Evolutionary conservation across 2,888 invertebrate species (phyloP), one percentile per base, ranked within the genome.

Genomic region (Melinopterus prodromus): DNA sequence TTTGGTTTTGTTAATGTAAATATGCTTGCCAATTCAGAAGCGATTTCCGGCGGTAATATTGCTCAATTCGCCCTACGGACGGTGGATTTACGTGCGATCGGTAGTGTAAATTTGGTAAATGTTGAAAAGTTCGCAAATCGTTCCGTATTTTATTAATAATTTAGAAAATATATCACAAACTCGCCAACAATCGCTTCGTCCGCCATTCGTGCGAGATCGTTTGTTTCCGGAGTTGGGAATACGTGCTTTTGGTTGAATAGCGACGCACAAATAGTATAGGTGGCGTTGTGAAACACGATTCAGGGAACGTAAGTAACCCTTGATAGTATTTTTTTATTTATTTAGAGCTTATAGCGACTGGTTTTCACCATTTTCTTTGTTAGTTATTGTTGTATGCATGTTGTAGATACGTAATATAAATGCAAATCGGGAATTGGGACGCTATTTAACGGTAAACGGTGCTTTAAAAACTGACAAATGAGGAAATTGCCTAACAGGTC

Each of bases 231-330:
- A 84, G 85, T 84, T 85, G 85, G 86, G 87, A 87, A 87, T 90
- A 89, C 90, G 90, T 90, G 90, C 90, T 89, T 89, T 89, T 87
- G 87, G 87, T 87, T 86, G 86, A 87, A 86, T 86, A 88, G 86
- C 88, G 89, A 88, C 88, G 89, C 89, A 83, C 80, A 88, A 86
- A 88, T 88, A 85, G 87, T 86, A 87, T 90, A 90, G 90, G 89
- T 90, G 90, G 90, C 90, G 90, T 89, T 85, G 85, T 85, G 84
- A 85, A 87, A 84, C 85, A 87, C 86, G 85, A 87, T 87, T 87
- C 88, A 88, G 89, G 89, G 89, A 89, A 90, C 88, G 89, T 89
- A 88, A 89, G 88, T 87, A 88, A 88, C 89, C 89, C 88, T 89
- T 86, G 85, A 87, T 83, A 84, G 85, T 88, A 86, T 88, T 88